phyloP scores from a whole-genome alignment of 2,797 vertebrate species.

The Sebastes reedi region DNA sequence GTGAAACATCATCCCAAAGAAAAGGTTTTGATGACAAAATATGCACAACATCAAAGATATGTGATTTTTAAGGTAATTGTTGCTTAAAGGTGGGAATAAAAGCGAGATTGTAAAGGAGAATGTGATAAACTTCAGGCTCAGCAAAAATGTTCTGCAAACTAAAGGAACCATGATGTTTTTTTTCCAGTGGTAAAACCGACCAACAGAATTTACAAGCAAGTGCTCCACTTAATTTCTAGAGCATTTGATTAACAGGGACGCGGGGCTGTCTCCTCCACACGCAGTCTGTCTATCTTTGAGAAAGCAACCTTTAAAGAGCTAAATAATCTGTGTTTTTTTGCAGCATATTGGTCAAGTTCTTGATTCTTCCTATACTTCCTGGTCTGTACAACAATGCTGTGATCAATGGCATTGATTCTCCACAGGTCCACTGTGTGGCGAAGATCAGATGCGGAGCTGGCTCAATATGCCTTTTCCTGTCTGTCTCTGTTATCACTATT shows the following conservation, averaged over 20 bases:
- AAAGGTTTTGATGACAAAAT: slow-evolving; percentile 1
- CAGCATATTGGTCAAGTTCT: background rate
- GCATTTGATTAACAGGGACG: background rate
- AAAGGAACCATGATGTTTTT: background rate
- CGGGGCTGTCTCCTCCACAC: background rate
- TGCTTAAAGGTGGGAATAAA: background rate
- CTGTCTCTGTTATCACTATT: slow-evolving; percentile 27
- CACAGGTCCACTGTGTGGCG: slow-evolving; percentile 21
- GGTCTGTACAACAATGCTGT: slow-evolving; percentile 25
- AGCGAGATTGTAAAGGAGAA: background rate
- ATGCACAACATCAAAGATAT: slow-evolving; percentile 10
- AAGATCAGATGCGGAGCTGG: slow-evolving; percentile 27
- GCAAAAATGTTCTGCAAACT: background rate
- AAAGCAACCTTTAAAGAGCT: background rate
- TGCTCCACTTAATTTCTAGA: background rate
- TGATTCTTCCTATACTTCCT: slow-evolving; percentile 15
- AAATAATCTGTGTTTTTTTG: slow-evolving; percentile 5
- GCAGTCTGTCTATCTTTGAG: background rate
- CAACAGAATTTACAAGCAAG: background rate
- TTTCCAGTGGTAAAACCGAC: background rate
- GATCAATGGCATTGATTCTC: slow-evolving; percentile 59
- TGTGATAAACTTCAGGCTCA: background rate
- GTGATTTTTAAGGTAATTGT: slow-evolving; percentile 2
- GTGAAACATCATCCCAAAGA: slow-evolving; percentile 14
- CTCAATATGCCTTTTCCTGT: slow-evolving; percentile 36